Evolutionary conservation across 2,888 invertebrate species (phyloP).

Genomic region (Ecliptopera silaceata): DNA sequence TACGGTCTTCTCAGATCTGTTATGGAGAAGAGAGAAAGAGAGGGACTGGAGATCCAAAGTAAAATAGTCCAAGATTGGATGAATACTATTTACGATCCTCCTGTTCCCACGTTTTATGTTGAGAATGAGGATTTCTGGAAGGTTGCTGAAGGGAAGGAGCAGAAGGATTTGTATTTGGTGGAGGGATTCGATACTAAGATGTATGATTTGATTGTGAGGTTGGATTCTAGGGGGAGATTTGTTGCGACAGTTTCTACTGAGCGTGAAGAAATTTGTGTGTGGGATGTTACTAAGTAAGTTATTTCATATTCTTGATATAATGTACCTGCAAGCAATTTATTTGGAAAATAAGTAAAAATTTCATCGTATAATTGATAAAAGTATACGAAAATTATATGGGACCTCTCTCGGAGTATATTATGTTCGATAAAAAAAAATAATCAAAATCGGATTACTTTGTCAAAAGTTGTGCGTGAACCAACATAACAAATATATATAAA

Average conservation of each 20-base stretch:
- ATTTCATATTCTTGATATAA: too few relatives aligned
- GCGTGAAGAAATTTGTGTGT: conserved; percentile 90
- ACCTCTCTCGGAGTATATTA: too few relatives aligned
- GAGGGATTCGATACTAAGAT: conserved; percentile 75
- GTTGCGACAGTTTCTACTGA: conserved; percentile 89
- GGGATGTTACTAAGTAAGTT: conserved; percentile 85
- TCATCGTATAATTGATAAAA: too few relatives aligned
- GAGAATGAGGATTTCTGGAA: conserved; percentile 75
- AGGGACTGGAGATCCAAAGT: conserved; percentile 60
- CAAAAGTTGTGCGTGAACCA: too few relatives aligned
- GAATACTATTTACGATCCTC: conserved; percentile 76
- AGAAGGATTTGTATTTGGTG: conserved; percentile 58
- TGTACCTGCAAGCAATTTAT: too few relatives aligned
- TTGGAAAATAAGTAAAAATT: too few relatives aligned
- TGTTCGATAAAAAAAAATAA: too few relatives aligned
- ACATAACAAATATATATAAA: too few relatives aligned
- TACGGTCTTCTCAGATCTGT: conserved; percentile 84
- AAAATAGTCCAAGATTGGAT: conserved; percentile 73
- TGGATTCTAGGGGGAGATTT: conserved; percentile 87
- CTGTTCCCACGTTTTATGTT: conserved; percentile 84
- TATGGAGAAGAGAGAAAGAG: conserved; percentile 65
- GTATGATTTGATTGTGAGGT: conserved; percentile 84
- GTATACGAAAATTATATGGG: too few relatives aligned
- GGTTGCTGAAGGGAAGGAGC: conserved; percentile 58
- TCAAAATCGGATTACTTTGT: too few relatives aligned